Conservation (phyloP, 2,113 vertebrate genomes). For the Clarias gariepinus region DNA sequence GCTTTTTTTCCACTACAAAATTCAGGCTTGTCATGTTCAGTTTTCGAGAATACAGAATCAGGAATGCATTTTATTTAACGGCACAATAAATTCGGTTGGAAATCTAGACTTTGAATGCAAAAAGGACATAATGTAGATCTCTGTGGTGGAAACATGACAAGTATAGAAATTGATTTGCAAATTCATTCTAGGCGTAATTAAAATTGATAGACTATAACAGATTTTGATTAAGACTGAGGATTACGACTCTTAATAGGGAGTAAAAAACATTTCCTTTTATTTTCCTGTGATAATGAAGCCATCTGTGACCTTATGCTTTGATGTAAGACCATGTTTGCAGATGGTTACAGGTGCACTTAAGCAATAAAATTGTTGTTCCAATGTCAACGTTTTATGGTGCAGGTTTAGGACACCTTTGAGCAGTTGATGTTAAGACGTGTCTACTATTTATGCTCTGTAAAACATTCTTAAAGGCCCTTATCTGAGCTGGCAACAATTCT, state of each 20-base stretch:
- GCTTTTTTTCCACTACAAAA: neutral
- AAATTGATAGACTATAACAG: constrained; percentile 14
- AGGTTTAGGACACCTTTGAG: neutral
- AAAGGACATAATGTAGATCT: neutral
- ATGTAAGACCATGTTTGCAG: neutral
- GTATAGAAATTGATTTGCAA: constrained; percentile 12
- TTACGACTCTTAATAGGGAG: constrained; percentile 1
- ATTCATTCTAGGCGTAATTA: constrained; percentile 15
- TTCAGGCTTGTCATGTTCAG: neutral
- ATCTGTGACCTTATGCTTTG: neutral
- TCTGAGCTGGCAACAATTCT: too few relatives aligned
- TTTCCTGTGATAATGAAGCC: constrained; percentile 8
- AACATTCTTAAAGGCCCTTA: too few relatives aligned
- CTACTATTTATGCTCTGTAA: too few relatives aligned
- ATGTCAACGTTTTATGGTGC: neutral
- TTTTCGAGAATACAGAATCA: neutral
- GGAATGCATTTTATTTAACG: neutral
- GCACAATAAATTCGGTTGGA: neutral
- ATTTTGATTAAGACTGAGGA: constrained; percentile 11
- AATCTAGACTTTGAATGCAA: neutral
- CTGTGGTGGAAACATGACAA: neutral
- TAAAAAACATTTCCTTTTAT: neutral
- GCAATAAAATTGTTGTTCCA: neutral
- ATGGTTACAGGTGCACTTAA: too few relatives aligned
- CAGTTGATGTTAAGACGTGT: too few relatives aligned